phyloP scores from a whole-genome alignment of 2,797 vertebrate species.

The Salarias fasciatus region DNA sequence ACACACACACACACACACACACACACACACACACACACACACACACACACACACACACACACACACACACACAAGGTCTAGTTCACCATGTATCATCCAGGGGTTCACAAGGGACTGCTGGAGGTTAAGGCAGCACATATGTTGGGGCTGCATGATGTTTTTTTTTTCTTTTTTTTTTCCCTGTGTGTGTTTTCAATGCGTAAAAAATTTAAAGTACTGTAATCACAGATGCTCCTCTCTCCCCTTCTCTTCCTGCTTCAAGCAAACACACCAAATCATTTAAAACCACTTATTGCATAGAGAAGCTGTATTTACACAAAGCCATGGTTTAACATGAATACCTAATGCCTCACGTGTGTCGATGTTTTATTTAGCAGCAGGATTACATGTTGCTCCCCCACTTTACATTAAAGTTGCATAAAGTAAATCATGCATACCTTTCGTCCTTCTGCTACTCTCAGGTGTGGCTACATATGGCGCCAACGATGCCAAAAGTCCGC shows the following conservation, averaged over 20 bases:
- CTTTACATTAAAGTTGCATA: slow-evolving; percentile 21
- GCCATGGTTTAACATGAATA: slow-evolving; percentile 47
- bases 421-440: slow-evolving; percentile 5
- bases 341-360: slow-evolving; percentile 7
- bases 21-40: slow-evolving; percentile 14
- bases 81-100: slow-evolving; percentile 52
- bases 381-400: slow-evolving; percentile 24
- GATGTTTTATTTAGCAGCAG: slow-evolving; percentile 41
- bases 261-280: slow-evolving; percentile 8
- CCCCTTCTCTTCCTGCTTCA: neutral
- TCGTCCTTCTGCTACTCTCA: neutral
- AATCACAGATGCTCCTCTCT: slow-evolving; percentile 8
- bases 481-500: slow-evolving; percentile 7
- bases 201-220: slow-evolving; percentile 28
- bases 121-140: slow-evolving; percentile 55
- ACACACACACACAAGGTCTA: slow-evolving; percentile 22
- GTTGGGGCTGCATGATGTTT: slow-evolving; percentile 27
- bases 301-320: slow-evolving; percentile 36
- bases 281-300: slow-evolving; percentile 18
- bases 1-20: slow-evolving; percentile 10
- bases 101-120: slow-evolving; percentile 50
- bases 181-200: neutral
- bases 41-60: slow-evolving; percentile 5
- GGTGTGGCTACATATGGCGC: neutral
- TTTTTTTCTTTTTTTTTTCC: no score